A percentile compares a stretch with the other conserved stretches of the same genome.
Evolutionary conservation across 2,797 vertebrate species (phyloP).

Genomic region (Taenioides sp.): DNA sequence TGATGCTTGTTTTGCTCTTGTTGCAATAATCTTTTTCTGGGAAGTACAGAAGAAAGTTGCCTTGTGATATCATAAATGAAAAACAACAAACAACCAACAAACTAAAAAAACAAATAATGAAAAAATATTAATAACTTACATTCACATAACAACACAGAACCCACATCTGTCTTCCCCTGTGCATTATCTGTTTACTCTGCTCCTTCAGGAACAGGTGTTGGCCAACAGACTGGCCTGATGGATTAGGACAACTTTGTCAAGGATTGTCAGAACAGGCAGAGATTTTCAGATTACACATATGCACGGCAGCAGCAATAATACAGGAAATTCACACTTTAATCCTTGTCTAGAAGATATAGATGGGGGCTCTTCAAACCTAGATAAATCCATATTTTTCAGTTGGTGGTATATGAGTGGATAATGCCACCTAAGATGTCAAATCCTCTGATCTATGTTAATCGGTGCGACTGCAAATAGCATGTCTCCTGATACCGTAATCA

Average conservation of each 20-base stretch:
- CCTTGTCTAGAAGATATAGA: constrained; percentile 46
- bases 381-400: constrained; percentile 37
- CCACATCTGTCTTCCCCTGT: constrained; percentile 15
- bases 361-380: constrained; percentile 23
- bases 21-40: constrained; percentile 33
- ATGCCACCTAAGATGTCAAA: constrained; percentile 57
- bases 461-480: constrained; percentile 25
- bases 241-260: constrained; percentile 68
- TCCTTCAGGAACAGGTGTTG: constrained; percentile 62
- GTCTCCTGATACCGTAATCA: constrained; percentile 23
- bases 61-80: constrained; percentile 22
- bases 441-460: constrained; percentile 39
- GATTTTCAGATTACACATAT: constrained; percentile 68
- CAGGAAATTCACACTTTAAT: constrained; percentile 68
- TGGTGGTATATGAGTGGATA: constrained; percentile 38
- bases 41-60: constrained; percentile 21
- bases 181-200: constrained; percentile 9
- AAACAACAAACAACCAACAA: constrained; percentile 31
- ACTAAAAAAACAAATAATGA: constrained; percentile 2
- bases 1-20: background rate
- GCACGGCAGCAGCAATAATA: constrained; percentile 42
- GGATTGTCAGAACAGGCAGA: constrained; percentile 54
- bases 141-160: background rate
- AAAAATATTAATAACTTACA: background rate
- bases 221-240: constrained; percentile 35